Percentiles rank a stretch among this genome's conserved stretches.
Conservation (phyloP, 2,888 invertebrate genomes). For the Drosophila prolongata region DNA sequence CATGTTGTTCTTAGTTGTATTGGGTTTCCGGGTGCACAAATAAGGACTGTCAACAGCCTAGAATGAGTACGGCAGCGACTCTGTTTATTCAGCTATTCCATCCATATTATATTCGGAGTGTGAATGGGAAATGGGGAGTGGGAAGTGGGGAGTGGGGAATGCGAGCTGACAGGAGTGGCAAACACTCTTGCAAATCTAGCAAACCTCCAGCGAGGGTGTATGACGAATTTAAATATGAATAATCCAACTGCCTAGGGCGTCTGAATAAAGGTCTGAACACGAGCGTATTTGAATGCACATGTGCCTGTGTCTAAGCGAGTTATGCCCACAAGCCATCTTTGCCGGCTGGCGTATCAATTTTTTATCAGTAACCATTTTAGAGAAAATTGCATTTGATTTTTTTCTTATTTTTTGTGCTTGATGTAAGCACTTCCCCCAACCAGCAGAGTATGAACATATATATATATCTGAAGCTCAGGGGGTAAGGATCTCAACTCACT, state of each 20-base stretch:
- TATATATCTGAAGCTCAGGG: background rate
- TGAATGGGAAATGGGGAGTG: background rate
- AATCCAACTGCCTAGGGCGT: conserved; percentile 58
- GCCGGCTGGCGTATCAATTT: conserved; percentile 62
- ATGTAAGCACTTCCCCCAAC: conserved; percentile 36
- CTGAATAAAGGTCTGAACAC: conserved; percentile 13
- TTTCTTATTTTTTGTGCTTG: conserved; percentile 54
- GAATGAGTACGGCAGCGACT: background rate
- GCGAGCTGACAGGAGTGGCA: conserved; percentile 6
- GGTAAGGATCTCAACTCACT: conserved; percentile 15
- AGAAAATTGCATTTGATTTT: conserved; percentile 73
- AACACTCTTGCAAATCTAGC: conserved; percentile 21
- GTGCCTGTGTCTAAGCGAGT: conserved; percentile 8
- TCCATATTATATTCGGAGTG: conserved; percentile 36
- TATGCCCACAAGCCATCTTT: conserved; percentile 18
- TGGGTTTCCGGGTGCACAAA: conserved; percentile 25
- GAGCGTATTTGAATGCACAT: conserved; percentile 35
- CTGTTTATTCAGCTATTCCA: conserved; percentile 44
- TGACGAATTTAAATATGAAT: conserved; percentile 68
- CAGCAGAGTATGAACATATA: background rate
- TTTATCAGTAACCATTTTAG: conserved; percentile 74
- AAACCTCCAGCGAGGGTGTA: conserved; percentile 17
- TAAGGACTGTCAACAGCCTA: conserved; percentile 27
- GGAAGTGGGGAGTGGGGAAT: background rate
- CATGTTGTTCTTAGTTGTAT: conserved; percentile 17